Evolutionary conservation across 2,888 invertebrate genomes (phyloP).

Genomic region (Pogonocherus hispidulus): DNA sequence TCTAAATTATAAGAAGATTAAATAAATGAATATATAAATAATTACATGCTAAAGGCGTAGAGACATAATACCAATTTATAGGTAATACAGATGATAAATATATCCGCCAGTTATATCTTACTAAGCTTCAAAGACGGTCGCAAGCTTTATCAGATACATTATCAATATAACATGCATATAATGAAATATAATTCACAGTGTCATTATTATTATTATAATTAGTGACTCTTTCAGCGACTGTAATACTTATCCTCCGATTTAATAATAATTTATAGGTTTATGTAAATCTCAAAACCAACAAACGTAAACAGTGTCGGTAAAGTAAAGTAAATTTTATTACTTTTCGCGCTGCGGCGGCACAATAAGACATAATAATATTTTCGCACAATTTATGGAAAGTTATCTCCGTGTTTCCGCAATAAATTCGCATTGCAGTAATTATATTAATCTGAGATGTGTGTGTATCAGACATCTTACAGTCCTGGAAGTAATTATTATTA

Average conservation of each 20-base stretch:
- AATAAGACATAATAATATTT: neutral
- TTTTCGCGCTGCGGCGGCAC: neutral
- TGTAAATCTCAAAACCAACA: neutral
- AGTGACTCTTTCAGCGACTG: neutral
- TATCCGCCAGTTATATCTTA: neutral
- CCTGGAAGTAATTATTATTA: neutral
- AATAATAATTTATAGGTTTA: constrained; percentile 8
- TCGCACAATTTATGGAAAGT: constrained; percentile 1
- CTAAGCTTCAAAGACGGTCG: neutral
- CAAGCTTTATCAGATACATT: neutral
- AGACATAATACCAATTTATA: neutral
- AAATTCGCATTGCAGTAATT: constrained; percentile 5
- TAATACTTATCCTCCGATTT: neutral
- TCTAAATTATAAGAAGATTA: neutral
- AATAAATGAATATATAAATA: neutral
- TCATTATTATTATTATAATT: neutral
- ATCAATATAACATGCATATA: neutral
- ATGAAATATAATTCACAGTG: neutral
- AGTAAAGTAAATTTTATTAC: neutral
- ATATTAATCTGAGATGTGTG: constrained; percentile 4
- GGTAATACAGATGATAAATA: neutral
- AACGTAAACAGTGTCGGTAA: constrained; percentile 1
- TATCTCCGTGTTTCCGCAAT: constrained; percentile 7
- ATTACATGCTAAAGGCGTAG: neutral
- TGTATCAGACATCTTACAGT: neutral